Percentiles rank a stretch among this genome's conserved stretches.
phyloP scores from a whole-genome alignment of 2,797 vertebrate genomes.

The Acrossocheilus wenchowensis region DNA sequence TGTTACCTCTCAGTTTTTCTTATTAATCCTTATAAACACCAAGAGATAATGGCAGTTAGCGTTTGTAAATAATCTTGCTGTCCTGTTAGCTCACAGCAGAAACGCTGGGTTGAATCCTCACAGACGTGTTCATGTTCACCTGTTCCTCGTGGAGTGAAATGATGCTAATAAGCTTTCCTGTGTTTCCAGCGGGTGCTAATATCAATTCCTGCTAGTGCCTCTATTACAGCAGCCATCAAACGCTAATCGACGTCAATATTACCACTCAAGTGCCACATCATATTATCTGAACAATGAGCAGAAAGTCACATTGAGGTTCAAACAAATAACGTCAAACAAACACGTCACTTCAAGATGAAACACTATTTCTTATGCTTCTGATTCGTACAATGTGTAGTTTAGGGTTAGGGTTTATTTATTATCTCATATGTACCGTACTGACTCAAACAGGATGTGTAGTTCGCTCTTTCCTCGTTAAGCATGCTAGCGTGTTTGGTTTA shows the following conservation, averaged over 20 bases:
- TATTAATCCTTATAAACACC: not conserved
- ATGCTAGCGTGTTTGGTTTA: not conserved
- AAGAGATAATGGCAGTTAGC: not conserved
- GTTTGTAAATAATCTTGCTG: not conserved
- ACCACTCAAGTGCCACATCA: not conserved
- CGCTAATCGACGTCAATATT: not conserved
- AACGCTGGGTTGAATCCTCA: not conserved
- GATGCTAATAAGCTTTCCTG: not conserved
- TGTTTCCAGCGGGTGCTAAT: not conserved
- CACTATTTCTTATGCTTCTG: not conserved
- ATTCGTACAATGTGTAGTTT: not conserved
- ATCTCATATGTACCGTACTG: not conserved
- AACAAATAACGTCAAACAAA: not conserved
- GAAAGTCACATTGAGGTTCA: not conserved
- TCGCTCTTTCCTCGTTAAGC: not conserved
- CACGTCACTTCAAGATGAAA: not conserved
- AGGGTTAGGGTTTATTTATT: not conserved
- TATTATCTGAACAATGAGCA: not conserved
- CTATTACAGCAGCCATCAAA: not conserved
- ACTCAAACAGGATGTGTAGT: not conserved
- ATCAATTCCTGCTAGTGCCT: not conserved
- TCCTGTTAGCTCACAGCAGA: not conserved
- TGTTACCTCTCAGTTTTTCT: not conserved
- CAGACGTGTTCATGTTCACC: not conserved
- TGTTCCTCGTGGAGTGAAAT: not conserved